Conservation (phyloP, 1,140 invertebrate species). For the Aphidius ervi region DNA sequence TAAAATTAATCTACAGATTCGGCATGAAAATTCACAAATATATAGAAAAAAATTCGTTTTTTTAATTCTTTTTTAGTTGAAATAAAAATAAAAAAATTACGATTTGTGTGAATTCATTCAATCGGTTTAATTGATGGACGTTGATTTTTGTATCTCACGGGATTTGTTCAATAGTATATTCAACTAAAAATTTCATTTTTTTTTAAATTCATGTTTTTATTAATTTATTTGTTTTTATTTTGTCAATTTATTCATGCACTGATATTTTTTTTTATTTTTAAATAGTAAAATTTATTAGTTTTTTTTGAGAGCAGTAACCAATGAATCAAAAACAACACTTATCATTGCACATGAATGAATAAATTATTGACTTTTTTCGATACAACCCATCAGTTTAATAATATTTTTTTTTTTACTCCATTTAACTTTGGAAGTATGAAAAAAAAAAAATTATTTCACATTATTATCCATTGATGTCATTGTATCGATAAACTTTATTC, state of each 20-base stretch:
- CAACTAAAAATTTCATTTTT: conserved; percentile 4
- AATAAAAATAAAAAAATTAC: too few species aligned
- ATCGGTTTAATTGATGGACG: conserved; percentile 10
- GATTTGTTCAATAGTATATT: conserved; percentile 5
- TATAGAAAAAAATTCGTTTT: neutral
- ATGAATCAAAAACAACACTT: too few species aligned
- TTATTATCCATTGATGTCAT: too few species aligned
- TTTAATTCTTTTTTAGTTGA: neutral
- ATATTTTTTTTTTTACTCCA: too few species aligned
- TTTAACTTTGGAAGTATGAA: too few species aligned
- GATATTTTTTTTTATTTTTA: neutral
- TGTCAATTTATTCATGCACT: neutral
- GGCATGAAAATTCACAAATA: neutral
- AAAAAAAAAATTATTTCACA: too few species aligned
- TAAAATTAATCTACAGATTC: too few species aligned
- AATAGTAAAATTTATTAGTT: conserved; percentile 11
- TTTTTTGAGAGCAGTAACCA: conserved; percentile 1
- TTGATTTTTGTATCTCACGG: conserved; percentile 12
- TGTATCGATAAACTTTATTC: too few species aligned
- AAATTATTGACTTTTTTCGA: too few species aligned
- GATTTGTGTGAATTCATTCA: conserved; percentile 5
- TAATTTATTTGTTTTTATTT: neutral
- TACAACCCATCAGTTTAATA: too few species aligned
- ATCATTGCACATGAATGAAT: too few species aligned
- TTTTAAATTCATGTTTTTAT: neutral